Evolutionary conservation across 2,113 vertebrate species (phyloP).

Genomic region (Menidia beryllina): DNA sequence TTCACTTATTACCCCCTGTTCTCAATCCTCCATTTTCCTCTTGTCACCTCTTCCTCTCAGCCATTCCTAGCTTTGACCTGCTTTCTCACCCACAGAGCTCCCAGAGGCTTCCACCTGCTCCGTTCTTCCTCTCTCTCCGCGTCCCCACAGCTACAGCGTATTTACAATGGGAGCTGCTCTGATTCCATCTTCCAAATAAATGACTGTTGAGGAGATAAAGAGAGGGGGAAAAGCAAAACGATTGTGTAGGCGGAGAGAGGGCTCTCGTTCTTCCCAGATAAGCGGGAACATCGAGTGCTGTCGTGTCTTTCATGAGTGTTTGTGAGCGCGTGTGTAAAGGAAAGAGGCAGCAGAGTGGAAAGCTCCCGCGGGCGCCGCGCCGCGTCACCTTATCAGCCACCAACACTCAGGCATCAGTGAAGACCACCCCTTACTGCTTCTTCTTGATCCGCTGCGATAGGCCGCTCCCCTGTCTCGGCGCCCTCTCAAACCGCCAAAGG

Average conservation of each 20-base stretch:
- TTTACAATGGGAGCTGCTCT: constrained; percentile 57
- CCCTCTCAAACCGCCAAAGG: constrained; percentile 37
- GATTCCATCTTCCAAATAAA: constrained; percentile 80
- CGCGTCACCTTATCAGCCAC: constrained; percentile 67
- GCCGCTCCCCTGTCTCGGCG: constrained; percentile 20
- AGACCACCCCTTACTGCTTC: constrained; percentile 64
- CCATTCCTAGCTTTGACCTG: constrained; percentile 29
- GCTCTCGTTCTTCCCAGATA: constrained; percentile 66
- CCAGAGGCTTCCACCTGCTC: background rate
- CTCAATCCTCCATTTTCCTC: constrained; percentile 2
- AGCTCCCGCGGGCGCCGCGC: constrained; percentile 52
- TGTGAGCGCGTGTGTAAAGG: constrained; percentile 3
- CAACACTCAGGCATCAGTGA: constrained; percentile 58
- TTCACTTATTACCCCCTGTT: background rate
- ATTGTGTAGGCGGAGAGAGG: constrained; percentile 61
- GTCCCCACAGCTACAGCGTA: constrained; percentile 45
- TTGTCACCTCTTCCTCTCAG: constrained; percentile 16
- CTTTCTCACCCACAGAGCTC: constrained; percentile 15
- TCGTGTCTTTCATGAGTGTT: constrained; percentile 20
- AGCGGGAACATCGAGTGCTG: constrained; percentile 40
- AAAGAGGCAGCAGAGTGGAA: constrained; percentile 42
- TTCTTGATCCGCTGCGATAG: constrained; percentile 52
- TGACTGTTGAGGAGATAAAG: constrained; percentile 76
- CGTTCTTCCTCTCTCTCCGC: background rate
- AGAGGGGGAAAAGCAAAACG: constrained; percentile 32